A percentile compares a stretch with the other conserved stretches of the same genome.
These are phyloP conservation scores for Aphidius colemani DNA, from an alignment of 2,888 invertebrate genomes.

Conservation along the genomic window DNA sequence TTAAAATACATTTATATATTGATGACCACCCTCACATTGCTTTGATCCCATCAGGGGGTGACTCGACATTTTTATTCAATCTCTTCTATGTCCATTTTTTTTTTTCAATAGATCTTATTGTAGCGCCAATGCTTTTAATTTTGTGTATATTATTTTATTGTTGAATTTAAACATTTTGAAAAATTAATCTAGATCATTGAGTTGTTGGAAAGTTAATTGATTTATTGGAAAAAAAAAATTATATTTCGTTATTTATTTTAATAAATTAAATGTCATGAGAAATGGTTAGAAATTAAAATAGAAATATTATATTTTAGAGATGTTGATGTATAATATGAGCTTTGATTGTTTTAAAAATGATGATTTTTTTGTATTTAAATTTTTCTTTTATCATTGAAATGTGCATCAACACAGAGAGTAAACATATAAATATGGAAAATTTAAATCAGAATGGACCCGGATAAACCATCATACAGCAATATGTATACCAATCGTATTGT, in stretches of 20 bases:
- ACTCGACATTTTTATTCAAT: constrained; percentile 24
- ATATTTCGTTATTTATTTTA: too few species aligned
- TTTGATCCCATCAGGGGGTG: constrained; percentile 24
- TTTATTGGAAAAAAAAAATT: constrained; percentile 2
- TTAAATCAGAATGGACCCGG: constrained; percentile 55
- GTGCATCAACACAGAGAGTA: constrained; percentile 12
- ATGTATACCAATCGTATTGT: constrained; percentile 49
- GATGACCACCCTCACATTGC: constrained; percentile 24
- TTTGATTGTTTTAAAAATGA: too few species aligned
- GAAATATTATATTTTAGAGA: too few species aligned
- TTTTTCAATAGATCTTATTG: neutral
- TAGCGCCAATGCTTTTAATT: neutral
- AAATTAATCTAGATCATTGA: neutral
- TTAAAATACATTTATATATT: neutral
- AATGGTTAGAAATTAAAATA: too few species aligned
- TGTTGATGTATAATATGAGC: too few species aligned
- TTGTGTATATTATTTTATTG: constrained; percentile 8
- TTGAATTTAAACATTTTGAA: neutral
- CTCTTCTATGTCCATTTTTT: constrained; percentile 5
- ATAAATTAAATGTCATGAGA: neutral
- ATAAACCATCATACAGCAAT: constrained; percentile 42
- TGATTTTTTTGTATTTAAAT: too few species aligned
- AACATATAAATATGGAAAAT: constrained; percentile 42
- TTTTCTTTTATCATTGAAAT: too few species aligned
- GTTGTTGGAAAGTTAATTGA: constrained; percentile 1